These are phyloP conservation scores for Nestor notabilis DNA, from an alignment of 2,113 vertebrate genomes.

Conservation along the genomic window DNA sequence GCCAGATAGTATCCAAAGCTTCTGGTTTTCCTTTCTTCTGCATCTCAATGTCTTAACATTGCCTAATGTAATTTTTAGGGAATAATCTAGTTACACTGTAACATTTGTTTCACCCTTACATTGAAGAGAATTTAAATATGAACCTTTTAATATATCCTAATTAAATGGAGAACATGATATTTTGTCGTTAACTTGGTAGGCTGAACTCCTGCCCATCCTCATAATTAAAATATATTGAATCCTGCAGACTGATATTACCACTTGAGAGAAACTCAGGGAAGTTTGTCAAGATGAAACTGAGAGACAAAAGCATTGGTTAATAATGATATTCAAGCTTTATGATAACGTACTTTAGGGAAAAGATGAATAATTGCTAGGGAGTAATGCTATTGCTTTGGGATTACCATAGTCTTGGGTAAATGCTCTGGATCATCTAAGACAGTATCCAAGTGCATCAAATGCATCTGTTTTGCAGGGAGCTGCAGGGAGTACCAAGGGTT, in stretches of 20 bases:
- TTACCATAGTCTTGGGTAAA: background rate
- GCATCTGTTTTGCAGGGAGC: background rate
- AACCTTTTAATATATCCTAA: constrained; percentile 21
- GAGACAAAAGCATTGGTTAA: constrained; percentile 20
- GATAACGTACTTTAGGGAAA: background rate
- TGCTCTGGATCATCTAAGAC: background rate
- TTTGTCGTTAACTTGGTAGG: constrained; percentile 13
- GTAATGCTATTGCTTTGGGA: background rate
- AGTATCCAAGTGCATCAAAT: background rate
- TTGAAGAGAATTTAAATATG: constrained; percentile 26
- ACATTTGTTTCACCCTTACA: constrained; percentile 43
- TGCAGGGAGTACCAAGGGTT: background rate
- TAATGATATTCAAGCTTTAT: constrained; percentile 22
- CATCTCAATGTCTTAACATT: background rate
- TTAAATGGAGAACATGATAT: constrained; percentile 31
- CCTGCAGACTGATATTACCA: background rate
- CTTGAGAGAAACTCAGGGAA: constrained; percentile 20
- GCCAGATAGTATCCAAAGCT: background rate
- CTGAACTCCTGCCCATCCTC: background rate
- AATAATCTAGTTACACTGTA: constrained; percentile 21
- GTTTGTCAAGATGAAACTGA: constrained; percentile 22
- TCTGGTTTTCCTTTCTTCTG: background rate
- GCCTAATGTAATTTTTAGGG: background rate
- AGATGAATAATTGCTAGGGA: background rate
- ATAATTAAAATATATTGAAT: constrained; percentile 49